Base-by-base conservation (phyloP, 2,888 invertebrate genomes). In the Nowickia ferox region DNA sequence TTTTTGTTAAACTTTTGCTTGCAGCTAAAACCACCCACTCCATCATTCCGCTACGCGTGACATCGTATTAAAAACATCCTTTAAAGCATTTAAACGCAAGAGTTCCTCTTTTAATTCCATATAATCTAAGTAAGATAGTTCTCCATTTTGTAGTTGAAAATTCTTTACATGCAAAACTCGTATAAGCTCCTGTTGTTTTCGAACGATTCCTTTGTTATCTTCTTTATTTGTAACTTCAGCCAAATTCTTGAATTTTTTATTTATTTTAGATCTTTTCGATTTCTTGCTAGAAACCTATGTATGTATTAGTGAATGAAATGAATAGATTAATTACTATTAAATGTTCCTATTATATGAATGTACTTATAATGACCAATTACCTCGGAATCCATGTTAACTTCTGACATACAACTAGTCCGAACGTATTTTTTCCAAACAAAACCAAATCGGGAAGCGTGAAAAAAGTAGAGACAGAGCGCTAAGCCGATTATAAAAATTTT, bases 81-180 rank as follows among this genome's bases (percentile, higher is more conserved):
- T 89, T 0, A 92, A 72, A 11, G 82, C 83, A 84, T 89, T 89
- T 1, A 91, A 80, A 0, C 92, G 89, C 8, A 88, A 87, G 3
- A 91, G 66, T 42, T 91, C 91, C 5, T 89, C 89, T 0, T 89
- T 88, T 30, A 91, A 81, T 69, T 91, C 91, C 30, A 88, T 74
- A 42, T 91, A 91, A 75, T 91, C 91, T 72, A 91, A 65, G 68
- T 91, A 91, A 2, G 91, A 89, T 0, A 92, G 85, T 22, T 87
- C 88, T 0, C 89, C 88, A 65, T 89, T 89, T 0, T 89, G 30
- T 2, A 91, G 59, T 8, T 91, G 88, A 19, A 88, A 89, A n/a
- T 88, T 88, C 42, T 91, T 91, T 0, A 91, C 76, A 13, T 89
- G 87, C 1, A 91, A 65, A 42, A 91, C 91, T 71, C 91, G 89